A percentile compares a stretch with the other conserved stretches of the same genome.
Conservation (phyloP, 2,113 vertebrate species). For the Himantopus leucocephalus region DNA sequence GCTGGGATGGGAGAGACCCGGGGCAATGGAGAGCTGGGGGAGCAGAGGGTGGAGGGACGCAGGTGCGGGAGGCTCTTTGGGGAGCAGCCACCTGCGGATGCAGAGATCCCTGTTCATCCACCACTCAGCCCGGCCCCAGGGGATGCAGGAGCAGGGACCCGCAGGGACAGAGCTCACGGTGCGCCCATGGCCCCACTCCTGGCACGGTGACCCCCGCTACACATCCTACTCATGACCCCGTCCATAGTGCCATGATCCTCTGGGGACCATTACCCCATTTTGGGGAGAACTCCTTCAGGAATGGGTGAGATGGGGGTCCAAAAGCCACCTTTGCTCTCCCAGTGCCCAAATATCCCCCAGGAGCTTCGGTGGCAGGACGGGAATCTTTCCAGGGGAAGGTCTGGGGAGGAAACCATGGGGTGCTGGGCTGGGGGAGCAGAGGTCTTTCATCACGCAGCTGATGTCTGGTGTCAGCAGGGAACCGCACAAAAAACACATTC, state of each 20-base stretch:
- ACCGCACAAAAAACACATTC: background rate
- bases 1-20: background rate
- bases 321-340: background rate
- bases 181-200: background rate
- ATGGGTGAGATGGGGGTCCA: background rate
- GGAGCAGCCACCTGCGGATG: background rate
- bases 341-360: background rate
- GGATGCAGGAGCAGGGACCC: background rate
- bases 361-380: background rate
- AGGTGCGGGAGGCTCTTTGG: accelerated
- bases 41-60: background rate
- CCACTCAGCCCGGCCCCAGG: background rate
- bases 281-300: background rate
- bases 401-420: background rate
- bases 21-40: background rate
- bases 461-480: slow-evolving; percentile 46
- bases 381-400: background rate
- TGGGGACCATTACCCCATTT: background rate
- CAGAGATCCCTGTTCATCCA: background rate
- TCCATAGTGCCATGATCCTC: background rate
- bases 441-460: background rate
- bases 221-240: accelerated
- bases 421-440: slow-evolving; percentile 4
- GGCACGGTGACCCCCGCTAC: accelerated
- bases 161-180: background rate